Percentiles rank a stretch among this genome's conserved stretches.
Evolutionary conservation across 2,113 vertebrate species (phyloP).

Genomic region (Siniperca chuatsi): DNA sequence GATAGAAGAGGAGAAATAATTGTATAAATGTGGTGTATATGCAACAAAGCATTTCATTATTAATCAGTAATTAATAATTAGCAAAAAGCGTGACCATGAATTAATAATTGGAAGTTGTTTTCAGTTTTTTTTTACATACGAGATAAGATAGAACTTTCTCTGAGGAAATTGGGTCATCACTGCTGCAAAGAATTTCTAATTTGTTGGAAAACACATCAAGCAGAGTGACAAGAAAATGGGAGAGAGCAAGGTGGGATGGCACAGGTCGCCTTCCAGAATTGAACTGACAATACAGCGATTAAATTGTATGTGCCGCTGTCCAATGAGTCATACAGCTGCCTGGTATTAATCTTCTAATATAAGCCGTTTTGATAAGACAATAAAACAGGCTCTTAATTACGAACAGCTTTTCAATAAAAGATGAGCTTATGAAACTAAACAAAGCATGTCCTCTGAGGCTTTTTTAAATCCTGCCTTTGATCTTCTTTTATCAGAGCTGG

Average conservation of each 20-base stretch:
- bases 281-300: conserved; percentile 35
- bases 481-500: conserved; percentile 58
- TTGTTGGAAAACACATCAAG: conserved; percentile 51
- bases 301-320: conserved; percentile 30
- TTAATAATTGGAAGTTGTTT: conserved; percentile 47
- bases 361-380: conserved; percentile 68
- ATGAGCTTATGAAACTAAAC: conserved; percentile 75
- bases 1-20: conserved; percentile 9
- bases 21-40: conserved; percentile 1
- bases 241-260: conserved; percentile 26
- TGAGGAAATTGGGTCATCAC: conserved; percentile 54
- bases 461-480: conserved; percentile 70
- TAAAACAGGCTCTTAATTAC: conserved; percentile 70
- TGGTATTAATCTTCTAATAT: conserved; percentile 60
- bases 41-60: conserved; percentile 39
- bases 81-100: conserved; percentile 31
- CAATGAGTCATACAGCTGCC: conserved; percentile 42
- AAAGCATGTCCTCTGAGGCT: conserved; percentile 71
- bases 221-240: conserved; percentile 46
- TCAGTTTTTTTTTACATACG: conserved; percentile 13
- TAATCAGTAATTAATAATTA: conserved; percentile 51
- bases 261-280: conserved; percentile 30
- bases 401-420: conserved; percentile 75
- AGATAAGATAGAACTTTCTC: conserved; percentile 53
- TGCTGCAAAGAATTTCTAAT: conserved; percentile 51